A percentile compares a stretch with the other conserved stretches of the same genome.
These are phyloP conservation scores for Pygmarrhopalites habei DNA, from an alignment of 1,140 invertebrate species.

Conservation along the genomic window DNA sequence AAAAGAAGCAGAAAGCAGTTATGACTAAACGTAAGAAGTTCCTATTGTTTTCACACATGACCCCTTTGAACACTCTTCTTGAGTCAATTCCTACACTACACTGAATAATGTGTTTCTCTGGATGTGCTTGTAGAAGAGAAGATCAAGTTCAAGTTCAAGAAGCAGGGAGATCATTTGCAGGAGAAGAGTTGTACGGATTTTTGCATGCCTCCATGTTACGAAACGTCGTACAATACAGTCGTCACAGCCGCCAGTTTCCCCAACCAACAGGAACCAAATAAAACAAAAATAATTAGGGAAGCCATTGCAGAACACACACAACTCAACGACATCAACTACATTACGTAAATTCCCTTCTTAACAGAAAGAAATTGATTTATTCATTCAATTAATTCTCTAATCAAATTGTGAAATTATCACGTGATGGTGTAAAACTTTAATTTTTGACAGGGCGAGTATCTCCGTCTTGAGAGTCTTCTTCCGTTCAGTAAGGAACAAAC, in stretches of 20 bases:
- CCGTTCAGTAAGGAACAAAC: no score
- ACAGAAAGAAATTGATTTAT: no score
- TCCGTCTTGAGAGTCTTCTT: conserved; percentile 36
- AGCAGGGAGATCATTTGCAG: conserved; percentile 2
- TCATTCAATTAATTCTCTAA: no score
- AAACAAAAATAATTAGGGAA: conserved; percentile 34
- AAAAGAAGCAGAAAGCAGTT: conserved; percentile 3
- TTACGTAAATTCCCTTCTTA: conserved; percentile 33
- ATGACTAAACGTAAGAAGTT: background rate
- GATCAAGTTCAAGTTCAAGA: conserved; percentile 11
- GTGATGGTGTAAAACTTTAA: no score
- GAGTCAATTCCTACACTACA: no score
- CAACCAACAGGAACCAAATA: conserved; percentile 37
- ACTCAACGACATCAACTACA: conserved; percentile 36
- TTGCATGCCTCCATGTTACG: conserved; percentile 33
- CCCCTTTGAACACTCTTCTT: no score
- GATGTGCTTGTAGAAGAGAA: no score
- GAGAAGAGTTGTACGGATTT: conserved; percentile 26
- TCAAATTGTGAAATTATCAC: no score
- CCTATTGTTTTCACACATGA: no score
- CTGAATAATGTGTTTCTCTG: no score
- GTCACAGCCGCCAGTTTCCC: conserved; percentile 35
- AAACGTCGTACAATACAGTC: conserved; percentile 32
- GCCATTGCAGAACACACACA: conserved; percentile 24
- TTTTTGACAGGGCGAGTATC: conserved; percentile 28